Conservation (phyloP, 2,888 invertebrate species). For the Nomada ferruginata region DNA sequence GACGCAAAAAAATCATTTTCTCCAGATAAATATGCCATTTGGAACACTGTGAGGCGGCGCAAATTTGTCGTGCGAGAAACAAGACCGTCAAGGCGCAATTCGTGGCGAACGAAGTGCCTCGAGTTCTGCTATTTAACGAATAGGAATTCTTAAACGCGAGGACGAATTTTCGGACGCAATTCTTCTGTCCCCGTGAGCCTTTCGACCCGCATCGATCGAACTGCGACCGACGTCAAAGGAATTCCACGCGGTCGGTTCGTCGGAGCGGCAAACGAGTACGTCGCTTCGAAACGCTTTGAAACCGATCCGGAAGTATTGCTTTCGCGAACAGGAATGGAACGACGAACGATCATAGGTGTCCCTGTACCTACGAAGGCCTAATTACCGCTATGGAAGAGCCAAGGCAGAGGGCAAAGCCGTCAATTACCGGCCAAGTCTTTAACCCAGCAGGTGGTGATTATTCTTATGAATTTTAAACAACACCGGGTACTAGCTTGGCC, state of each 20-base stretch:
- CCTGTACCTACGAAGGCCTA: conserved; percentile 33
- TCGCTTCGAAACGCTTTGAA: conserved; percentile 9
- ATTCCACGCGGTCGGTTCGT: background rate
- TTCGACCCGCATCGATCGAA: background rate
- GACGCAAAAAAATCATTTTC: no score
- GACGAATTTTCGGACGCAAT: background rate
- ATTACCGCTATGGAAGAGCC: conserved; percentile 39
- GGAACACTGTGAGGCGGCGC: no score
- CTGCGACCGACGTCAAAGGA: background rate
- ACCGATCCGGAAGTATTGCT: conserved; percentile 16
- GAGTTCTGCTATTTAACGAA: no score
- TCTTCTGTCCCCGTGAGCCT: background rate
- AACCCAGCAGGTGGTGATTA: conserved; percentile 57
- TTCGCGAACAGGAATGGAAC: background rate
- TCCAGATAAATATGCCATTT: no score
- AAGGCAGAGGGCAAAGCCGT: conserved; percentile 42
- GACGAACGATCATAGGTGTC: conserved; percentile 3
- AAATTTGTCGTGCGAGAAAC: background rate
- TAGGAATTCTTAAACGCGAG: background rate
- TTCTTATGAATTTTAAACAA: conserved; percentile 68
- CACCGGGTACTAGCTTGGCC: conserved; percentile 28
- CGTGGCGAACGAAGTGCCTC: background rate
- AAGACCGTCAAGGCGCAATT: background rate
- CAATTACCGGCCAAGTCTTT: conserved; percentile 47
- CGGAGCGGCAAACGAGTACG: conserved; percentile 2